Evolutionary conservation across 2,888 invertebrate species (phyloP), one percentile per base, ranked within the genome.

Genomic region (Geophilus truncorum): DNA sequence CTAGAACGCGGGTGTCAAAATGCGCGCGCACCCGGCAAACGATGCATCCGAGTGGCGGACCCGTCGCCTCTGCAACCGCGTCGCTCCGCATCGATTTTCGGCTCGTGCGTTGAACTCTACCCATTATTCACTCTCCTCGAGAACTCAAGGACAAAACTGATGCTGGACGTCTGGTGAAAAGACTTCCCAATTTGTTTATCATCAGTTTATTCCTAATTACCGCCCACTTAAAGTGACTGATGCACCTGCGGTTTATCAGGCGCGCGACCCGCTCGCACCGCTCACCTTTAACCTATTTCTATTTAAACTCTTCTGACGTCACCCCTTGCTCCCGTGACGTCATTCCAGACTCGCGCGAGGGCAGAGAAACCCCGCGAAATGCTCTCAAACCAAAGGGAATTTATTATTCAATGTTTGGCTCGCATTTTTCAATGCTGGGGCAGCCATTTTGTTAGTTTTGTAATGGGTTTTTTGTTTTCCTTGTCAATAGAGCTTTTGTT

Each of bases 91-190:
- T 70, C 70, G 70, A 70, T 70, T 70, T 70, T 70, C 1, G 28
- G 70, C 70, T 70, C 70, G 70, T 25, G 70, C 70, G 70, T 70
- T 70, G 70, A 70, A 70, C 70, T 70, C 70, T 70, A 28, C 70
- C 70, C 70, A 70, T 70, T 70, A 70, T 70, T 70, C 70, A 70
- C 70, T 70, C 70, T 12, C 25, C 25, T 70, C 70, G 70, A 70
- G 12, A 70, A 70, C 70, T 70, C 70, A 70, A 70, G 70, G 28
- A 70, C 70, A 70, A 70, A 70, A 70, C 70, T 25, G 28, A 70
- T 70, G 28, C 70, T 70, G 70, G 70, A 70, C 70, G 70, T 70
- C 70, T 70, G 28, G 28, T 70, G 12, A 70, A 70, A 70, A 70
- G 28, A 70, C 70, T 70, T 28, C 70, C 28, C 70, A 70, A 70